Base-by-base conservation (phyloP, 2,113 vertebrate genomes). In the Donacobius atricapilla region DNA sequence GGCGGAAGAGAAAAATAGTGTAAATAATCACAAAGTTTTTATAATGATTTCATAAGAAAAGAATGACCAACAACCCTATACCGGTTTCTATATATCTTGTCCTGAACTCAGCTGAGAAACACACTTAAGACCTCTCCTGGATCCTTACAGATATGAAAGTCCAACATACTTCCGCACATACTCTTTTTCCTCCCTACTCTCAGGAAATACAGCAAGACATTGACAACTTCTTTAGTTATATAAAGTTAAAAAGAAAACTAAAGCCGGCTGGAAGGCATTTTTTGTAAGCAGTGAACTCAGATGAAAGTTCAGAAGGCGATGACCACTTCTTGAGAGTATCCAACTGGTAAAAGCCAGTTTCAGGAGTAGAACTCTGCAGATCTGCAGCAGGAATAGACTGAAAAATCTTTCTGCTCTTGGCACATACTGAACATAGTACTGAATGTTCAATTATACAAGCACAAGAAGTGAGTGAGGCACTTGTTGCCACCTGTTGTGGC, bases 121-220 rank as follows among this genome's bases (percentile, higher is more conserved):
- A 20, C 1, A 3, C 23, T 56, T 5, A 58, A 83, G 48, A 42
- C 15, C 10, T 78, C 11, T 71, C 10, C 14, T 78, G 31, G 5
- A 54, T 81, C 12, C 0, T 0, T 45, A 60, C 6, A 91, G 69
- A 83, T 54, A 39, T 13, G 30, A 45, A 47, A 80, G 10, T 21
- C 22, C 21, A 79, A 28, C 11, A 20, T 13, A 42, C 13, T 48
- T 89, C 37, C 37, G n/a, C 0, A 0, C 3, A 16, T 50, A 4
- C 3, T 51, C 4, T 37, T 60, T 89, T 90, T 16, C 28, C 24
- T 68, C 6, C 13, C 7, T 16, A 50, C 35, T 68, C 48, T 83
- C 33, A 50, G 27, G 47, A 83, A 39, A 71, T 47, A 28, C 11
- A 50, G 8, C 3, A 83, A 37, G 76, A 37, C 1, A 5, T 19